Percentiles rank a stretch among this genome's conserved stretches.
phyloP scores from a whole-genome alignment of 2,113 vertebrate genomes.

The Apus apus region DNA sequence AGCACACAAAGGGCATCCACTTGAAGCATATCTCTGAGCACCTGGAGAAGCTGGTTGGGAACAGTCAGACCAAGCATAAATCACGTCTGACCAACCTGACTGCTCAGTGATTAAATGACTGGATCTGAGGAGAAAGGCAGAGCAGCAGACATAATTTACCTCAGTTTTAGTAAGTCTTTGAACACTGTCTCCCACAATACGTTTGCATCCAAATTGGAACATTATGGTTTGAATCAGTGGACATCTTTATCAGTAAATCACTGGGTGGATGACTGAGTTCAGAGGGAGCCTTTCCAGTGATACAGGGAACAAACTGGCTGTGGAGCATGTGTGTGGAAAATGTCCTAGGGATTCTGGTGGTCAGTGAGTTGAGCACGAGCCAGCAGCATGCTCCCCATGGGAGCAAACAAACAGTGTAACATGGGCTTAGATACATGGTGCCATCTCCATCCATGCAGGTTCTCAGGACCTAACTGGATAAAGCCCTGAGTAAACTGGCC shows the following conservation, averaged over 20 bases:
- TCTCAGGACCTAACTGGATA: not conserved
- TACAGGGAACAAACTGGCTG: not conserved
- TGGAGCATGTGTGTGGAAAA: not conserved
- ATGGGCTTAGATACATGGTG: not conserved
- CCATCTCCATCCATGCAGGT: not conserved
- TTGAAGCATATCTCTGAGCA: not conserved
- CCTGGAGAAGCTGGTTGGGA: not conserved
- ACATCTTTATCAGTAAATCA: not conserved
- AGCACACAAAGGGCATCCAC: accelerated
- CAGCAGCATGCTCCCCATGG: too few species aligned
- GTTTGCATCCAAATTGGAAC: not conserved
- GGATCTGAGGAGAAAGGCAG: not conserved
- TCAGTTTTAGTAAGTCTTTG: not conserved
- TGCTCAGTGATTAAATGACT: not conserved
- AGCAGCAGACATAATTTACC: not conserved
- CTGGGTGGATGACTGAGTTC: not conserved
- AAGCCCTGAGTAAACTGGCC: not conserved
- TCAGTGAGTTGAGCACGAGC: not conserved
- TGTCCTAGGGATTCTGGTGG: not conserved
- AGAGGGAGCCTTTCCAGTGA: not conserved
- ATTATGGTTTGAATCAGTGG: not conserved
- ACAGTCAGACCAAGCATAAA: not conserved
- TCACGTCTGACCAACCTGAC: not conserved
- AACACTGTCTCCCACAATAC: not conserved
- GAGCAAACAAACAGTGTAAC: not conserved